Evolutionary conservation across 2,888 invertebrate genomes (phyloP).

Genomic region (Eupeodes latifasciatus): DNA sequence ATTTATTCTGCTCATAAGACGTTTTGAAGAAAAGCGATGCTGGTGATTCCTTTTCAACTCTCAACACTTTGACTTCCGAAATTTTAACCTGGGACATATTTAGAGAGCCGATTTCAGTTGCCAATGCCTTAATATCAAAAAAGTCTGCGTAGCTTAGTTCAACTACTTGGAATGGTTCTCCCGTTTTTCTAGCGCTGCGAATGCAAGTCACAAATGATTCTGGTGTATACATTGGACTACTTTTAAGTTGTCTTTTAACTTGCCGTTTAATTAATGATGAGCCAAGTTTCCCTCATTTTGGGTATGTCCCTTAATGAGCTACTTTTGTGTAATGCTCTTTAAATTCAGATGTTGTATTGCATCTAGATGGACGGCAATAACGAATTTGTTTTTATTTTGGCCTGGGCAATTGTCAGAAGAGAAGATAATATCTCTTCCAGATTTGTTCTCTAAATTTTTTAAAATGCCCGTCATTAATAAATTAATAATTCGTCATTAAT

Average conservation of each 20-base stretch:
- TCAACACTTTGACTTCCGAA: conserved; percentile 43
- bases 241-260: conserved; percentile 43
- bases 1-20: conserved; percentile 7
- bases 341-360: conserved; percentile 52
- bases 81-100: conserved; percentile 59
- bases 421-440: too few relatives aligned
- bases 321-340: conserved; percentile 59
- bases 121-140: conserved; percentile 31
- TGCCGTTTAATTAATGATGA: conserved; percentile 41
- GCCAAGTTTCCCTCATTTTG: conserved; percentile 44
- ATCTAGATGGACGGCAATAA: too few relatives aligned
- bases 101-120: conserved; percentile 48
- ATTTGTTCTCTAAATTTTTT: too few relatives aligned
- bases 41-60: conserved; percentile 42
- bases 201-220: conserved; percentile 37
- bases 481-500: too few relatives aligned
- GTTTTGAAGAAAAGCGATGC: conserved; percentile 56
- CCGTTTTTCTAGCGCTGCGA: conserved; percentile 28
- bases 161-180: conserved; percentile 34
- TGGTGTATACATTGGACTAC: conserved; percentile 43
- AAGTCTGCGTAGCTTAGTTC: conserved; percentile 19
- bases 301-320: conserved; percentile 40
- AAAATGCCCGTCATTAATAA: too few relatives aligned
- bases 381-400: too few relatives aligned
- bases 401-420: too few relatives aligned